These are phyloP conservation scores for Phalacrocorax brasilianus DNA, from an alignment of 2,113 vertebrate genomes.

Conservation along the genomic window DNA sequence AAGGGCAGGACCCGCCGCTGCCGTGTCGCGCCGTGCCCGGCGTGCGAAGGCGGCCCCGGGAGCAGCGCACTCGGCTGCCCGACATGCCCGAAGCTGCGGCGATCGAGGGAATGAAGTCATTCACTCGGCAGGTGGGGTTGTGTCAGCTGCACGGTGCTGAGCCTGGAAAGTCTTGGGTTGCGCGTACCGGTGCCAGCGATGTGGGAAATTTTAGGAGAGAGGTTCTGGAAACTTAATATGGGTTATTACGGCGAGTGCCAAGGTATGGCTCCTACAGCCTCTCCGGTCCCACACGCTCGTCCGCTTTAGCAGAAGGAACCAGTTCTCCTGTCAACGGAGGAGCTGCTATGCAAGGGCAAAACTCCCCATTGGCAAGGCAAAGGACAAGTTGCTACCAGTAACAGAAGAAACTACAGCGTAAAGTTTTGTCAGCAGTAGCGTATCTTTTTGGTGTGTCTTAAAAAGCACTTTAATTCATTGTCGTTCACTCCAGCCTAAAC, in stretches of 20 bases:
- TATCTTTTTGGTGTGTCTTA: background rate
- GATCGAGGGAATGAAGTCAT: background rate
- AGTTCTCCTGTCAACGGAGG: fast-evolving
- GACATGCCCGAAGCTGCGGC: background rate
- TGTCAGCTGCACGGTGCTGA: background rate
- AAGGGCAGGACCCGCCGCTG: background rate
- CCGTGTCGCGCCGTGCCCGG: background rate
- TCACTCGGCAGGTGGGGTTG: background rate
- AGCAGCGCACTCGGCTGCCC: background rate
- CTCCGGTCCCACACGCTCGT: fast-evolving
- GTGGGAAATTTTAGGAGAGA: background rate
- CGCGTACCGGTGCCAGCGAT: background rate
- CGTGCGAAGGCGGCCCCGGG: background rate
- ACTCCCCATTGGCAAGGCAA: background rate
- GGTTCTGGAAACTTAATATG: background rate
- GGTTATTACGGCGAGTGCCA: background rate
- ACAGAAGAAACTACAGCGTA: background rate
- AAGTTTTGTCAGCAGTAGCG: background rate
- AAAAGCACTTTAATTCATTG: background rate
- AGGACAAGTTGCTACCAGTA: background rate
- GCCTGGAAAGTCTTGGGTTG: background rate
- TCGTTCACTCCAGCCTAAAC: background rate
- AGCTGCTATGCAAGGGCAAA: background rate
- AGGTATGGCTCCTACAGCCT: background rate
- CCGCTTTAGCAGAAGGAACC: background rate